Evolutionary conservation across 2,888 invertebrate genomes (phyloP), one percentile per base, ranked within the genome.

Genomic region (Notodonta dromedarius): DNA sequence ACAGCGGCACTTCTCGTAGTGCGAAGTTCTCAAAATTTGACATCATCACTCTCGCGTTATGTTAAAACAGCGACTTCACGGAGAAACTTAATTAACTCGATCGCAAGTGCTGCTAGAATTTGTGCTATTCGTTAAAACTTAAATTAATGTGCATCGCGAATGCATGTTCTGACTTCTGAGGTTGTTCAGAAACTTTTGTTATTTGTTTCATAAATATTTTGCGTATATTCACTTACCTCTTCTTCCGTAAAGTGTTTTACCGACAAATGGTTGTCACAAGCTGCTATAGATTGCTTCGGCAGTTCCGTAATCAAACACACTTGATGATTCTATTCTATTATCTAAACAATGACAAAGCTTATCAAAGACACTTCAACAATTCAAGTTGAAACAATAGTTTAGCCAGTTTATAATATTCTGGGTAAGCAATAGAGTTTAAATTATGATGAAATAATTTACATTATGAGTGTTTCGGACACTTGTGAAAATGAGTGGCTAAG

Each of bases 71-170:
- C 63, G 71, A 71, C 58, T 75, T 74, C 71, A 76, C 76, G 65
- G 75, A 75, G 72, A 73, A 78, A 84, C 79, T 82, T 82, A 79
- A 82, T 86, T 85, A 86, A 85, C 83, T 83, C 77, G 80, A 83
- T 83, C 80, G 79, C 83, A 78, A 83, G 79, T 83, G 74, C 80
- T 79, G 76, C 77, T 76, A 74, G 77, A 79, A 80, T 80, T 75
- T 79, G 76, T 80, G 81, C 74, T 75, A 74, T 79, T 83, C 83
- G 84, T 85, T 85, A 82, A 82, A 83, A 84, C 82, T 86, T 85
- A 70, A 85, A 46, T 46, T 13, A 46, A 46, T n/a, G 11, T 46
- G 11, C 46, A 11, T n/a, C 46, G 13, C 46, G 13, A 13, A n/a
- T 6, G 13, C 46, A n/a, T 46, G n/a, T n/a, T 46, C 13, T 46